Base-by-base conservation (phyloP, 1,140 invertebrate genomes). In the Brachionus koreanus region DNA sequence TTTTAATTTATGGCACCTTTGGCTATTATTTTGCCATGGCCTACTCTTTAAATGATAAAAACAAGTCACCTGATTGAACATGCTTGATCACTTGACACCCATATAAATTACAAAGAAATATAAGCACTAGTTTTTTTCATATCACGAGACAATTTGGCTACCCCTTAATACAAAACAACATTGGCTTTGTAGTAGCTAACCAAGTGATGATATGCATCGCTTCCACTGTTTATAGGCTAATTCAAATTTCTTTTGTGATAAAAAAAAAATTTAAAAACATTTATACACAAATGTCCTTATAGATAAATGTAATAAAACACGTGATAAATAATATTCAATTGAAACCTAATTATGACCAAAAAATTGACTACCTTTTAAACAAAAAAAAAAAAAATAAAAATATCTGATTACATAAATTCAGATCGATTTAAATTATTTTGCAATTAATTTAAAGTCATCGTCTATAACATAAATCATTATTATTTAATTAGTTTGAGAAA, bases 401-500 rank as follows among this genome's bases (percentile, higher is more conserved):
- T 19, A 7, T 9, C 4, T 19, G n/a, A 52, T 9, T 19, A 52
- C n/a, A 52, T 42, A 0, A 12, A 57, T 2, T 39, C 6, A 39
- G 6, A 69, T 69, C 35, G 16, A 69, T 69, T 39, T 7, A 7
- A 19, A 69, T 69, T 23, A 39, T 67, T 23, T 25, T n/a, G 25
- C n/a, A 35, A 33, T 33, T 69, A 69, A 39, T 5, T 39, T 19
- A 5, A 69, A 39, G 33, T 39, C 65, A 69, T 39, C 37, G 37
- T 69, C 35, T 33, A 69, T 69, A 69, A 69, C n/a, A n/a, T n/a
- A n/a, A n/a, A n/a, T n/a, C n/a, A 69, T 69, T 35, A 69, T 69
- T 69, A 69, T 69, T 69, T 69, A 69, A 69, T 69, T 69, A 39
- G 65, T 42, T 69, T 69, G 2, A n/a, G n/a, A 69, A 39, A 42